Percentiles rank a stretch among this genome's conserved stretches.
These are phyloP conservation scores for Lycophotia porphyrea DNA, from an alignment of 2,888 invertebrate species.

Conservation along the genomic window DNA sequence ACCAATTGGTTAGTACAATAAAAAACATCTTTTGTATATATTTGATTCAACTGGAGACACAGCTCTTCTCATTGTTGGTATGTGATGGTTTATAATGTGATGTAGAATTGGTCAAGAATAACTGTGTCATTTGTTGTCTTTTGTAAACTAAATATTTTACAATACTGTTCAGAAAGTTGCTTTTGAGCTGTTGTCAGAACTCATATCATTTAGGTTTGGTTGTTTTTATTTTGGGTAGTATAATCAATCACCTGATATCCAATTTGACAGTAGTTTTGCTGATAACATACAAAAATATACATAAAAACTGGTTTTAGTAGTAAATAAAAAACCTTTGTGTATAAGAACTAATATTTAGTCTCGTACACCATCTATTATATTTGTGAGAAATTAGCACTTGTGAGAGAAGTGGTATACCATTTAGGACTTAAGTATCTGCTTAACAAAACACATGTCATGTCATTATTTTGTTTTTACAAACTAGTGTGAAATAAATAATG, in stretches of 20 bases:
- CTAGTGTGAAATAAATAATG: neutral
- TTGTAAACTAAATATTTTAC: neutral
- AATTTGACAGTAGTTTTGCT: slow-evolving; percentile 6
- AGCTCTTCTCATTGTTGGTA: neutral
- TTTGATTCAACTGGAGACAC: too few species aligned
- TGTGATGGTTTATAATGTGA: slow-evolving; percentile 1
- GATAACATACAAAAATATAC: neutral
- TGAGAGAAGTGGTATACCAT: neutral
- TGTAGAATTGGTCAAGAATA: neutral
- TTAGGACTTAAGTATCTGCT: neutral
- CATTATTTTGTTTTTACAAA: slow-evolving; percentile 1
- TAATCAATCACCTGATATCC: neutral
- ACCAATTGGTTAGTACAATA: neutral
- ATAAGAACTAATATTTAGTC: neutral
- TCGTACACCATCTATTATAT: neutral
- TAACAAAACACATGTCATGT: neutral
- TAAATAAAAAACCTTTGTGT: neutral
- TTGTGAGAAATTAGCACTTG: neutral
- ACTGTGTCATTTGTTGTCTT: neutral
- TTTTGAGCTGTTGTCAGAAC: neutral
- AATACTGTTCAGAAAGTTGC: neutral
- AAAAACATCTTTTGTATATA: neutral
- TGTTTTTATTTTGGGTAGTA: slow-evolving; percentile 6
- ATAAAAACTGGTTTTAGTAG: too few species aligned
- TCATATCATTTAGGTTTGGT: neutral